Evolutionary conservation across 2,888 invertebrate species (phyloP).

Genomic region (Trachelus tabidus): DNA sequence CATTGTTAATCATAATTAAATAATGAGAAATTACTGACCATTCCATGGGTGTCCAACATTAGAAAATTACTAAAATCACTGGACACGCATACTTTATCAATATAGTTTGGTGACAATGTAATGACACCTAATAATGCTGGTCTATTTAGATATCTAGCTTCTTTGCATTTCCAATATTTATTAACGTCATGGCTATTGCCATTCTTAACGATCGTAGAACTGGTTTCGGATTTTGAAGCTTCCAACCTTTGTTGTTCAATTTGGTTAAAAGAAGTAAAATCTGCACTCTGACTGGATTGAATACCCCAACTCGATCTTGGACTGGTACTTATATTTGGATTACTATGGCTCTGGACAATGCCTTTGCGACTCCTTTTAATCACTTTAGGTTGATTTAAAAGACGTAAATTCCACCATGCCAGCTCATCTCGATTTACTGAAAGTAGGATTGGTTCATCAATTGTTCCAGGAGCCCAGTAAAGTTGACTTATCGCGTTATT

Average conservation of each 20-base stretch:
- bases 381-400: slow-evolving; percentile 29
- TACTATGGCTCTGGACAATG: slow-evolving; percentile 43
- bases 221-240: neutral
- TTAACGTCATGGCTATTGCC: neutral
- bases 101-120: slow-evolving; percentile 49
- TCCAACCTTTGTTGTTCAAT: neutral
- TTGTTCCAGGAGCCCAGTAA: slow-evolving; percentile 51
- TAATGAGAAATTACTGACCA: slow-evolving; percentile 49
- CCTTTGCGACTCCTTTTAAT: slow-evolving; percentile 47
- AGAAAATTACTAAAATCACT: slow-evolving; percentile 58
- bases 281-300: slow-evolving; percentile 26
- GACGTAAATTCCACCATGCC: slow-evolving; percentile 57
- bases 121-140: slow-evolving; percentile 51
- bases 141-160: slow-evolving; percentile 39
- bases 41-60: slow-evolving; percentile 57
- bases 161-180: slow-evolving; percentile 47
- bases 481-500: slow-evolving; percentile 47
- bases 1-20: slow-evolving; percentile 27
- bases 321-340: slow-evolving; percentile 18
- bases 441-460: slow-evolving; percentile 49
- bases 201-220: neutral
- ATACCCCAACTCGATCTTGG: slow-evolving; percentile 33
- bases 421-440: slow-evolving; percentile 55
- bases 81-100: slow-evolving; percentile 54
- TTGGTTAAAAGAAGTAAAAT: slow-evolving; percentile 1